Percentiles rank a stretch among this genome's conserved stretches.
phyloP scores from a whole-genome alignment of 2,888 invertebrate genomes.

The Temnothorax rugatulus region DNA sequence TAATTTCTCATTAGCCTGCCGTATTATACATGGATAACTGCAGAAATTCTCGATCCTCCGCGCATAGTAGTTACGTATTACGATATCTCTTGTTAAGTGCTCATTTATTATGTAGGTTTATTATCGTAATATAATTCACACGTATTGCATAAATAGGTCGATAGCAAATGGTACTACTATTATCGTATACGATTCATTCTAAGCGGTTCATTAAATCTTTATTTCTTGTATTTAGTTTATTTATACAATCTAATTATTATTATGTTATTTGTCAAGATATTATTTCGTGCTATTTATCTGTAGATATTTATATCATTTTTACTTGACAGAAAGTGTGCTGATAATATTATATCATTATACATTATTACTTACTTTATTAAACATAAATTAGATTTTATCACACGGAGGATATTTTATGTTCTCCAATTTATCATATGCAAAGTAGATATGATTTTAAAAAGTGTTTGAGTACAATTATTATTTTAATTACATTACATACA shows the following conservation, averaged over 20 bases:
- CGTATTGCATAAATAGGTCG: constrained; percentile 15
- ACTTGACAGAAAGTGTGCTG: background rate
- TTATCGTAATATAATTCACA: constrained; percentile 29
- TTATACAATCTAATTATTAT: background rate
- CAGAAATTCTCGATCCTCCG: background rate
- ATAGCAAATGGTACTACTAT: constrained; percentile 4
- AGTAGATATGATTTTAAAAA: background rate
- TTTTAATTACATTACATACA: background rate
- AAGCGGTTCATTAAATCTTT: background rate
- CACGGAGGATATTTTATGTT: background rate
- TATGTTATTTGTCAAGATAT: background rate
- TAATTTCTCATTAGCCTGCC: constrained; percentile 16
- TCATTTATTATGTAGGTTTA: constrained; percentile 28
- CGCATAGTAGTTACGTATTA: constrained; percentile 19
- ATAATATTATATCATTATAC: background rate
- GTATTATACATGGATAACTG: constrained; percentile 5
- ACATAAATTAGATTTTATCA: background rate
- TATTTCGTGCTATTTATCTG: background rate
- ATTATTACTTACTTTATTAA: constrained; percentile 6
- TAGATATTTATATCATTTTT: background rate
- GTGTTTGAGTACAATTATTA: background rate
- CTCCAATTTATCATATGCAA: background rate
- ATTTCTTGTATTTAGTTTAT: background rate
- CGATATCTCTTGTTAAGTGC: constrained; percentile 17
- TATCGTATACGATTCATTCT: background rate